phyloP scores from a whole-genome alignment of 2,797 vertebrate genomes.

The Valencia hispanica region DNA sequence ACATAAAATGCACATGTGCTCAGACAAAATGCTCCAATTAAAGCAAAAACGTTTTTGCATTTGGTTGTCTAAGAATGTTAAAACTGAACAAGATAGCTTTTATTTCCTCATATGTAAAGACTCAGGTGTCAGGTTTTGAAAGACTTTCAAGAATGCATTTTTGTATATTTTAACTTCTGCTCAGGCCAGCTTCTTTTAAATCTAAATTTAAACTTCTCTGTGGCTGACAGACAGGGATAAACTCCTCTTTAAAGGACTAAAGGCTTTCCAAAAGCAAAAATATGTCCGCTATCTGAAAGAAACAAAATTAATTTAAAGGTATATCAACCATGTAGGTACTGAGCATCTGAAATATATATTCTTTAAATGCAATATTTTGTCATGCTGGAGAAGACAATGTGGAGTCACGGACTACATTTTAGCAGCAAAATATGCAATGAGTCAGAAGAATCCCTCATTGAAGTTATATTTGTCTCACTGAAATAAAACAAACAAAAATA shows the following conservation, averaged over 20 bases:
- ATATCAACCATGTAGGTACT: slow-evolving; percentile 20
- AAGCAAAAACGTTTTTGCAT: slow-evolving; percentile 70
- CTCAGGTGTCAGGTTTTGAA: slow-evolving; percentile 18
- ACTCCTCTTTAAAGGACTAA: slow-evolving; percentile 23
- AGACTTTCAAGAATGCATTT: slow-evolving; percentile 27
- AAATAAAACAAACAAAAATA: slow-evolving; percentile 31
- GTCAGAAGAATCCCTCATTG: slow-evolving; percentile 24
- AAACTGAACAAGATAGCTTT: slow-evolving; percentile 47
- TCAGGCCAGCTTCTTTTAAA: slow-evolving; percentile 40
- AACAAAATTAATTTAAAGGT: slow-evolving; percentile 28
- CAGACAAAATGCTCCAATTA: slow-evolving; percentile 62
- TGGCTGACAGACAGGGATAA: slow-evolving; percentile 30
- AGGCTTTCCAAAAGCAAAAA: slow-evolving; percentile 28
- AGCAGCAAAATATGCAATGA: slow-evolving; percentile 43
- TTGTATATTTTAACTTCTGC: slow-evolving; percentile 27
- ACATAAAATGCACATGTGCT: slow-evolving; percentile 83
- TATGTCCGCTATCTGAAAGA: slow-evolving; percentile 36
- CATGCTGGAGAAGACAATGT: slow-evolving; percentile 18
- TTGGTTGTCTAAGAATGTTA: slow-evolving; percentile 60
- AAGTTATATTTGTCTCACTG: slow-evolving; percentile 26
- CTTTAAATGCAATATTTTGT: slow-evolving; percentile 28
- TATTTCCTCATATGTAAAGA: slow-evolving; percentile 38
- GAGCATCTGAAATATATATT: slow-evolving; percentile 24
- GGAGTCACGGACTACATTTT: slow-evolving; percentile 37
- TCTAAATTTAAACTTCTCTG: slow-evolving; percentile 18